phyloP scores from a whole-genome alignment of 2,888 invertebrate genomes.

The Chrysopilus asiliformis region DNA sequence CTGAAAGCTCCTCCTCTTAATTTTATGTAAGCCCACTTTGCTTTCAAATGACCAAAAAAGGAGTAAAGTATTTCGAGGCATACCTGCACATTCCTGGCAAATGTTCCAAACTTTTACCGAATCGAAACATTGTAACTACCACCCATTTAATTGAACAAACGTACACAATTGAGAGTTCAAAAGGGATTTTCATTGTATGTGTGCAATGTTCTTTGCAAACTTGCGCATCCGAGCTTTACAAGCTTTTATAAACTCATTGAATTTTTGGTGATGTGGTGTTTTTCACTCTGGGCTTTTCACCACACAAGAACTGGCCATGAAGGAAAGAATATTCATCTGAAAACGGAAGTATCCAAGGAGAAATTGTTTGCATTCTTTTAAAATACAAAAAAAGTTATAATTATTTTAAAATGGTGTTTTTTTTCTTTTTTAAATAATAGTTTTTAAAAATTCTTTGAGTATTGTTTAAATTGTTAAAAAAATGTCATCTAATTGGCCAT shows the following conservation, averaged over 20 bases:
- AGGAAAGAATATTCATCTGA: not conserved
- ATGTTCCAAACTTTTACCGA: constrained; percentile 5
- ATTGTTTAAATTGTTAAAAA: too few species aligned
- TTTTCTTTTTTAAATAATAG: too few species aligned
- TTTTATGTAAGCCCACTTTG: not conserved
- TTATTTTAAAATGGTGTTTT: too few species aligned
- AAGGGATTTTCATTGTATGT: not conserved
- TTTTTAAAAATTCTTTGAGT: too few species aligned
- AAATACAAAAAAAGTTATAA: not conserved
- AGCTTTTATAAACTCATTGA: constrained; percentile 9
- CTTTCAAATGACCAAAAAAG: not conserved
- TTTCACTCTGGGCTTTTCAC: constrained; percentile 10
- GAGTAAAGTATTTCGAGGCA: constrained; percentile 3
- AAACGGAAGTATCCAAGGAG: not conserved
- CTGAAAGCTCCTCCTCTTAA: constrained; percentile 7
- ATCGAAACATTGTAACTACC: too few species aligned
- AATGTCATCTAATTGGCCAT: too few species aligned
- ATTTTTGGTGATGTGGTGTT: not conserved
- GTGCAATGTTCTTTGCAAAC: constrained; percentile 6
- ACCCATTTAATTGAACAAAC: too few species aligned
- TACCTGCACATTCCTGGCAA: constrained; percentile 9
- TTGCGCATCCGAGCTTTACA: constrained; percentile 9
- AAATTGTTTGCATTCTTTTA: not conserved
- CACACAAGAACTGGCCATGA: constrained; percentile 2
- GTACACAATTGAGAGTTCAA: too few species aligned